Conservation (phyloP, 1,140 invertebrate genomes). For the Drosophila repleta region DNA sequence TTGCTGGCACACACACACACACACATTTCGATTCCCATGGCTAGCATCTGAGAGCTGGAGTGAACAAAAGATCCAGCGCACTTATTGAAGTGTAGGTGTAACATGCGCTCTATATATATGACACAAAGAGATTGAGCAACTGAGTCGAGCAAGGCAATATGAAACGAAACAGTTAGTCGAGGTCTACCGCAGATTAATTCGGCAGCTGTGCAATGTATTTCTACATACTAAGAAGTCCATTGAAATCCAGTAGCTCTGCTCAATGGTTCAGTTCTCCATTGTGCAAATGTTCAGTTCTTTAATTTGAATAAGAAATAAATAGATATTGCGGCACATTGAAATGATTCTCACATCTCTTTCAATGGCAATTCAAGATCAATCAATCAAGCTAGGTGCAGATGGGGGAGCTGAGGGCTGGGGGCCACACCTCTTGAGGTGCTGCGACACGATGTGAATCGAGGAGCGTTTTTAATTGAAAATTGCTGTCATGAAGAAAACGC, state of each 20-base stretch:
- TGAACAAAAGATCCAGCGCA: conserved; percentile 60
- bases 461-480: conserved; percentile 72
- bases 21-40: conserved; percentile 2
- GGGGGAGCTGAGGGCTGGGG: background rate
- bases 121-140: conserved; percentile 64
- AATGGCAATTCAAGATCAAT: conserved; percentile 28
- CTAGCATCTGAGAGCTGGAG: conserved; percentile 27
- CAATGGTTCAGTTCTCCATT: too few species aligned
- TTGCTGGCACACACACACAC: conserved; percentile 37
- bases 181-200: too few species aligned
- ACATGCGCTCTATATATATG: conserved; percentile 66
- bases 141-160: conserved; percentile 46
- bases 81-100: conserved; percentile 43
- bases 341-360: conserved; percentile 15
- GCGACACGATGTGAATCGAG: conserved; percentile 2
- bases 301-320: background rate
- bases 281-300: too few species aligned
- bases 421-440: conserved; percentile 48
- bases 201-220: conserved; percentile 4
- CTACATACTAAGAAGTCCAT: too few species aligned
- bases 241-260: too few species aligned
- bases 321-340: background rate
- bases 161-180: background rate
- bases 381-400: background rate
- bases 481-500: conserved; percentile 72